phyloP scores from a whole-genome alignment of 2,888 invertebrate genomes.

The Acrocera orbiculus region DNA sequence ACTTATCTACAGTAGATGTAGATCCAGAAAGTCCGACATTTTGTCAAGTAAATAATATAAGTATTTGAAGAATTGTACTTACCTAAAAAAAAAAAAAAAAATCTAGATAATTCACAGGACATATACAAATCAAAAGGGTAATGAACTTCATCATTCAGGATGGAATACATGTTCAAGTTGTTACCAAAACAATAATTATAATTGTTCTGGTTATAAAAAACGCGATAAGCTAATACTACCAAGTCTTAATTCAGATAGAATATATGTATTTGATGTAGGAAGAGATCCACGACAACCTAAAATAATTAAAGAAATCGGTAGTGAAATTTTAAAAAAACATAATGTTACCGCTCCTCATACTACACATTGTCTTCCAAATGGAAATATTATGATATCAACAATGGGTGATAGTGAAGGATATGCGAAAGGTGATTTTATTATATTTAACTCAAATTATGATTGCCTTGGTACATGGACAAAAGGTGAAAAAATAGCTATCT shows the following conservation, averaged over 20 bases:
- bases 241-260: slow-evolving; percentile 57
- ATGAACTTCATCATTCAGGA: slow-evolving; percentile 90
- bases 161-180: slow-evolving; percentile 98
- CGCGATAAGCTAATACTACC: slow-evolving; percentile 73
- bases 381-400: slow-evolving; percentile 87
- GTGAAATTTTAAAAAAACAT: slow-evolving; percentile 53
- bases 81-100: too few species aligned
- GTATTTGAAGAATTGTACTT: too few species aligned
- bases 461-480: slow-evolving; percentile 52
- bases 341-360: slow-evolving; percentile 84
- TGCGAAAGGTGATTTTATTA: slow-evolving; percentile 70
- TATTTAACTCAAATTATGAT: slow-evolving; percentile 63
- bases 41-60: slow-evolving; percentile 45
- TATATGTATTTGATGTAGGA: slow-evolving; percentile 70
- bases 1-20: slow-evolving; percentile 80
- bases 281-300: slow-evolving; percentile 53
- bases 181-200: slow-evolving; percentile 34
- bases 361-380: slow-evolving; percentile 78
- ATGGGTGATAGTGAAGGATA: slow-evolving; percentile 81
- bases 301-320: slow-evolving; percentile 64
- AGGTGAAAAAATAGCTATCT: slow-evolving; percentile 44
- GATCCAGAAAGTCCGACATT: slow-evolving; percentile 74
- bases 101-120: slow-evolving; percentile 72
- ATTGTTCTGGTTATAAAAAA: slow-evolving; percentile 32
- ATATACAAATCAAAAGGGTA: slow-evolving; percentile 53